These are phyloP conservation scores for Copsychus sechellarum DNA, from an alignment of 2,113 vertebrate genomes.

Conservation along the genomic window DNA sequence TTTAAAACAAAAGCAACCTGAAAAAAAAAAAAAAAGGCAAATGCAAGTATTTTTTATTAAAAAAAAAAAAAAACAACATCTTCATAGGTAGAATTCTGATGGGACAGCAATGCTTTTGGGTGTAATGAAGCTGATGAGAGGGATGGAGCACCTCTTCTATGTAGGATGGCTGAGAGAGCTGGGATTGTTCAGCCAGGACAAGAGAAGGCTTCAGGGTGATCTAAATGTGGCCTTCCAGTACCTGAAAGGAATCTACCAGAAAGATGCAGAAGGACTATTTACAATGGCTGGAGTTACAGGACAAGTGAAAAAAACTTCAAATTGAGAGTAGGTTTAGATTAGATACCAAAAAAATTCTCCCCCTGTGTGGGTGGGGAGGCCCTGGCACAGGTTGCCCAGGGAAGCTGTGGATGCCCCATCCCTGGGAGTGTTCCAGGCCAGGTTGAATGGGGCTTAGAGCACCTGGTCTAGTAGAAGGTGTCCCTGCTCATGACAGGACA, in stretches of 20 bases:
- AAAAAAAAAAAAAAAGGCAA: background rate
- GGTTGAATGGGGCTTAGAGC: rapidly evolving
- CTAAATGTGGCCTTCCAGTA: background rate
- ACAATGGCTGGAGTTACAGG: background rate
- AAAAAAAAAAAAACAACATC: background rate
- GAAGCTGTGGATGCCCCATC: background rate
- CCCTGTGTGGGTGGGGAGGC: rapidly evolving
- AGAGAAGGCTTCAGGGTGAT: background rate
- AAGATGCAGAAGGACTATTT: background rate
- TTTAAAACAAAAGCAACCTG: background rate
- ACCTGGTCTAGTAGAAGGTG: rapidly evolving
- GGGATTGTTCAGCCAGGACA: background rate
- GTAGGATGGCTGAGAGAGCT: background rate
- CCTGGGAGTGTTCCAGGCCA: background rate
- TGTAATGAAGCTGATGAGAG: background rate
- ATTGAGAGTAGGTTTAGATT: background rate
- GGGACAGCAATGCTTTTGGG: background rate
- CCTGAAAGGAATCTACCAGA: background rate
- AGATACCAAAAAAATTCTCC: background rate
- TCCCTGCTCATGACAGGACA: background rate
- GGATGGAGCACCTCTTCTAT: background rate
- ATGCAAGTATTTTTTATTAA: background rate
- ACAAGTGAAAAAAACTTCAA: background rate
- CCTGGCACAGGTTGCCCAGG: background rate
- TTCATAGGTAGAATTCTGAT: background rate